phyloP scores from a whole-genome alignment of 2,113 vertebrate species.

The Phalacrocorax pelagicus region DNA sequence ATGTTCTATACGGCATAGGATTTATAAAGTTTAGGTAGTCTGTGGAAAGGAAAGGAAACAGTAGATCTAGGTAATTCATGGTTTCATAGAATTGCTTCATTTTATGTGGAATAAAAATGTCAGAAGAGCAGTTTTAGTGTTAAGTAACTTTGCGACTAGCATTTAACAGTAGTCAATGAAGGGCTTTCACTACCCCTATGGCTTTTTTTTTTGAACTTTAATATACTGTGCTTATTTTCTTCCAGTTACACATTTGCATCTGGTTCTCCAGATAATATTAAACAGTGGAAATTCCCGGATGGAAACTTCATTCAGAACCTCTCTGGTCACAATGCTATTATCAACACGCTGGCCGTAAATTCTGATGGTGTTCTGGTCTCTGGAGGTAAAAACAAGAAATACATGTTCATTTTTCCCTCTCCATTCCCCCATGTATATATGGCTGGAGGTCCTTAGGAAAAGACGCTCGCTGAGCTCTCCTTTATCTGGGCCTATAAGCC shows the following conservation, averaged over 20 bases:
- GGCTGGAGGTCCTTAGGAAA: background rate
- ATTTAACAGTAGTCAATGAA: background rate
- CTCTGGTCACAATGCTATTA: constrained; percentile 96
- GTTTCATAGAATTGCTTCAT: background rate
- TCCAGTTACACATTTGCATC: constrained; percentile 96
- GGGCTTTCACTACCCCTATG: background rate
- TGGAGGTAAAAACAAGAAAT: constrained; percentile 82
- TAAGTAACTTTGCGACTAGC: background rate
- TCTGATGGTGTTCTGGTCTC: constrained; percentile 95
- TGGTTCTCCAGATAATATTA: constrained; percentile 98
- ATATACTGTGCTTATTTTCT: constrained; percentile 14
- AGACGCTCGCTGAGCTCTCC: background rate
- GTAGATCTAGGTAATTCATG: background rate
- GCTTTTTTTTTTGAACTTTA: background rate
- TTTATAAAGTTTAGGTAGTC: background rate
- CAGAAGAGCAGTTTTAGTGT: background rate
- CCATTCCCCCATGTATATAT: fast-evolving
- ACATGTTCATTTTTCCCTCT: background rate
- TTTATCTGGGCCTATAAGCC: background rate
- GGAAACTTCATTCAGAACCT: constrained; percentile 98
- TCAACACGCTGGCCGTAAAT: constrained; percentile 95
- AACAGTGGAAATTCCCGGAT: constrained; percentile 98
- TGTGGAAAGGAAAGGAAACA: background rate
- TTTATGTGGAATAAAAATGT: background rate
- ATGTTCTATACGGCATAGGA: background rate